A percentile compares a stretch with the other conserved stretches of the same genome.
phyloP scores from a whole-genome alignment of 1,140 invertebrate genomes.

The Drosophila chauvacae region DNA sequence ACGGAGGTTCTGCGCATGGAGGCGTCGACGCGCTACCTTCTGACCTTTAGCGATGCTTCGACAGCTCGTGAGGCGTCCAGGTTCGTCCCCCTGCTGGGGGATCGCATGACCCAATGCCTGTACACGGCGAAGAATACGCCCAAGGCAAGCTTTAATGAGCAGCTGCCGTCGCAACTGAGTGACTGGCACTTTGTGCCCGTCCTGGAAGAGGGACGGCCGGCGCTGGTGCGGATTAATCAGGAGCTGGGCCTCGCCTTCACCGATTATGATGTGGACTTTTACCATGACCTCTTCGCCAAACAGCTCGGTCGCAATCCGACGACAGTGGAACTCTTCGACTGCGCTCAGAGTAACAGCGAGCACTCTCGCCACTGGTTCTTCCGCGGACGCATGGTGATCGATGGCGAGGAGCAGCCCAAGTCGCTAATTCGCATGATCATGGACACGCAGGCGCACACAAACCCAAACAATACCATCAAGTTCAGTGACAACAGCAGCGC shows the following conservation, averaged over 20 bases:
- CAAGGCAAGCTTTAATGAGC: constrained; percentile 89
- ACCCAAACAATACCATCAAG: constrained; percentile 98
- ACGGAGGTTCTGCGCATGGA: constrained; percentile 91
- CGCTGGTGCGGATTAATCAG: constrained; percentile 92
- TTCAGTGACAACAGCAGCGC: constrained; percentile 99
- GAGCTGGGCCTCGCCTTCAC: constrained; percentile 94
- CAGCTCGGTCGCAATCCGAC: constrained; percentile 97
- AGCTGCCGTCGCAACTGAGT: constrained; percentile 87
- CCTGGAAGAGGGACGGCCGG: constrained; percentile 89
- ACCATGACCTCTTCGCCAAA: constrained; percentile 91
- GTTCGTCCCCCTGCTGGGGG: constrained; percentile 89
- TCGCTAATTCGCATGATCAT: constrained; percentile 97
- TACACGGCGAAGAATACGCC: constrained; percentile 89
- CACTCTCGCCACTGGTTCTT: constrained; percentile 98
- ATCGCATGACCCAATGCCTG: constrained; percentile 91
- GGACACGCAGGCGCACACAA: constrained; percentile 93
- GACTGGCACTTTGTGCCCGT: constrained; percentile 94
- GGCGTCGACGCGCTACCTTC: constrained; percentile 91
- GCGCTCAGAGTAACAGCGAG: constrained; percentile 99
- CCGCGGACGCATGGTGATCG: constrained; percentile 94
- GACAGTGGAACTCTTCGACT: constrained; percentile 98
- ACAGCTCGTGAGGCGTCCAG: constrained; percentile 83
- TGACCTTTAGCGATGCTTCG: constrained; percentile 85
- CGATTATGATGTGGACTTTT: constrained; percentile 94
- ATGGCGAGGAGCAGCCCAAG: constrained; percentile 91